These are phyloP conservation scores for Drosophila incognita DNA, from an alignment of 2,888 invertebrate species.

Conservation along the genomic window DNA sequence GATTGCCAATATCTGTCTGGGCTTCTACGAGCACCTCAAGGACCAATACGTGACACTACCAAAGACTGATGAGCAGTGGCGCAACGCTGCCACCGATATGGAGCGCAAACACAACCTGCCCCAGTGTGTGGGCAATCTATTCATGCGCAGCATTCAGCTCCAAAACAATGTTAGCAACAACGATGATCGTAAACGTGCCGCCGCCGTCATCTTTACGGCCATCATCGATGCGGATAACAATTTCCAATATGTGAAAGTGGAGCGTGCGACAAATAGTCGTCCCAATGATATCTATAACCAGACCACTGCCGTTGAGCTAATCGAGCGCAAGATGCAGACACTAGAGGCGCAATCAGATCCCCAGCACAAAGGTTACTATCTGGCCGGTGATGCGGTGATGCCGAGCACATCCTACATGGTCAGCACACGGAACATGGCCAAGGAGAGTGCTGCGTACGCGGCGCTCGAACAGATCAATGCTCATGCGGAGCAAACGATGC, in stretches of 20 bases:
- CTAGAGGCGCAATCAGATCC: slow-evolving; percentile 50
- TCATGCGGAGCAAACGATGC: slow-evolving; percentile 76
- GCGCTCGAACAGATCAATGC: slow-evolving; percentile 73
- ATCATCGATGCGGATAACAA: slow-evolving; percentile 82
- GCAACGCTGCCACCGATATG: slow-evolving; percentile 77
- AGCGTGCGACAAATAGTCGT: slow-evolving; percentile 71
- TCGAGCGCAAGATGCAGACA: slow-evolving; percentile 71
- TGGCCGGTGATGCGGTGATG: slow-evolving; percentile 77
- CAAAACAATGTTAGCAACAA: slow-evolving; percentile 70
- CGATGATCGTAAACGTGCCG: slow-evolving; percentile 74
- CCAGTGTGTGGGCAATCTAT: slow-evolving; percentile 82
- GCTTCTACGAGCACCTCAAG: slow-evolving; percentile 83
- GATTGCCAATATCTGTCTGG: slow-evolving; percentile 84
- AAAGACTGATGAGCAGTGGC: slow-evolving; percentile 84
- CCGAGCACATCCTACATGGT: slow-evolving; percentile 81
- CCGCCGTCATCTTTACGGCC: slow-evolving; percentile 81
- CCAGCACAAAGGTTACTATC: slow-evolving; percentile 67
- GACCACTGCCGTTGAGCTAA: slow-evolving; percentile 77
- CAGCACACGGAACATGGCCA: slow-evolving; percentile 68
- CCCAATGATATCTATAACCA: slow-evolving; percentile 80
- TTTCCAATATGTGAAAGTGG: slow-evolving; percentile 82
- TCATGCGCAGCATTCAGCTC: slow-evolving; percentile 82
- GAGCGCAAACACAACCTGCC: slow-evolving; percentile 80
- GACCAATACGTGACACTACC: slow-evolving; percentile 83
- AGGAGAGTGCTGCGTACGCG: slow-evolving; percentile 58